Evolutionary conservation across 1,140 invertebrate species (phyloP).

Genomic region (Leptopilina boulardi): DNA sequence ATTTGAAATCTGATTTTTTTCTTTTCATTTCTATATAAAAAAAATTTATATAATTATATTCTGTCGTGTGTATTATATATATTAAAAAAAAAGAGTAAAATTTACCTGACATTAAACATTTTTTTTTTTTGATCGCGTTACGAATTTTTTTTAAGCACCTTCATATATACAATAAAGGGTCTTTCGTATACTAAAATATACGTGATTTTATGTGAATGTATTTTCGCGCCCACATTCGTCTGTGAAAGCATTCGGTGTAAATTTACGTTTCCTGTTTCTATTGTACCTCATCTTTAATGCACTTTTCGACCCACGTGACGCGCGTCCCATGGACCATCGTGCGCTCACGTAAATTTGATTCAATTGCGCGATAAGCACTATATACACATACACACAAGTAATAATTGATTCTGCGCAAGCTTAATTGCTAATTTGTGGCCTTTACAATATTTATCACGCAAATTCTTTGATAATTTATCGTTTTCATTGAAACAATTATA

Average conservation of each 20-base stretch:
- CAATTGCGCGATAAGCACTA: conserved; percentile 29
- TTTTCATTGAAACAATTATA: neutral
- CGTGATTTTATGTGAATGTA: conserved; percentile 19
- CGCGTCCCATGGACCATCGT: conserved; percentile 30
- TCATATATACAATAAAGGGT: neutral
- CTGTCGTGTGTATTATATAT: too few species aligned
- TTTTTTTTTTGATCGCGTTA: neutral
- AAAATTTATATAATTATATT: too few species aligned
- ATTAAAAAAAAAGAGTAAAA: neutral
- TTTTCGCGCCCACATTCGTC: conserved; percentile 29
- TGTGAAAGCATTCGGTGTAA: neutral
- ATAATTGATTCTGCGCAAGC: conserved; percentile 15
- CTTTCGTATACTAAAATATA: conserved; percentile 7
- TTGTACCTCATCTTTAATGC: conserved; percentile 32
- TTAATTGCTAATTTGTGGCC: conserved; percentile 4
- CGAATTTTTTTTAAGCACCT: conserved; percentile 14
- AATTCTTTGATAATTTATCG: conserved; percentile 1
- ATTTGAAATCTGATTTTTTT: too few species aligned
- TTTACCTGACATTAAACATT: neutral
- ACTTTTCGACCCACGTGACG: conserved; percentile 31
- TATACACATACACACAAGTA: neutral
- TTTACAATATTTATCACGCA: neutral
- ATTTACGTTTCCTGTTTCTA: conserved; percentile 33
- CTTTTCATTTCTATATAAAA: too few species aligned
- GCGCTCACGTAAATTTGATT: conserved; percentile 17